A percentile compares a stretch with the other conserved stretches of the same genome.
Evolutionary conservation across 2,888 invertebrate species (phyloP).

Genomic region (Acanthopleura granulata): DNA sequence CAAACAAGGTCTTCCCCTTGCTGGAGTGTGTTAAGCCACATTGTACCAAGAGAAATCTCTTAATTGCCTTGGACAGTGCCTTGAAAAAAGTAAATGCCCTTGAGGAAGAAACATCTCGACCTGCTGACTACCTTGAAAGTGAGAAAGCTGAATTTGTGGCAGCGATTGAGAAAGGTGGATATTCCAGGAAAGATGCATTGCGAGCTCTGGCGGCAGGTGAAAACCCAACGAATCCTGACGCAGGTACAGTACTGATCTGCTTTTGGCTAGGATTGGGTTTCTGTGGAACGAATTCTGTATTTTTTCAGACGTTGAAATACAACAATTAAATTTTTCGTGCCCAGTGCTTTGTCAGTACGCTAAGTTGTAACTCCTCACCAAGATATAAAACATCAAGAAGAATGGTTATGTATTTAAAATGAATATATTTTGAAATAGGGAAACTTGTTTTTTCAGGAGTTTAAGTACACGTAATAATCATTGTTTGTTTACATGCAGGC

Average conservation of each 20-base stretch:
- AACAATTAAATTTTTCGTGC: too few species aligned
- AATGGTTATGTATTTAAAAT: too few species aligned
- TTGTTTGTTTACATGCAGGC: slow-evolving; percentile 20
- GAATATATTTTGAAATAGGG: too few species aligned
- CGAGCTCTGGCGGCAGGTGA: slow-evolving; percentile 32
- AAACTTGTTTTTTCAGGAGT: too few species aligned
- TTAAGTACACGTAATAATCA: too few species aligned
- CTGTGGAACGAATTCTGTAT: neutral
- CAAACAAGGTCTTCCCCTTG: slow-evolving; percentile 40
- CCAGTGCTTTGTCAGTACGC: too few species aligned
- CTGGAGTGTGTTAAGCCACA: slow-evolving; percentile 40
- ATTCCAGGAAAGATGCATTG: slow-evolving; percentile 32
- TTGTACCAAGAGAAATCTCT: slow-evolving; percentile 40
- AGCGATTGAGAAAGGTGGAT: slow-evolving; percentile 37
- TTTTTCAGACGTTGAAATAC: too few species aligned
- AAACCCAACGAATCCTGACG: slow-evolving; percentile 31
- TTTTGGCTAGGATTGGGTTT: neutral
- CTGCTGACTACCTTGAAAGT: slow-evolving; percentile 4
- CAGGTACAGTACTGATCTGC: slow-evolving; percentile 28
- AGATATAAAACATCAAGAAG: too few species aligned
- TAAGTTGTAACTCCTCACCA: neutral
- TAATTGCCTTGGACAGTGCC: slow-evolving; percentile 36
- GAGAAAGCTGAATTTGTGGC: slow-evolving; percentile 32
- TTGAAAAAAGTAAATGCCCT: slow-evolving; percentile 24
- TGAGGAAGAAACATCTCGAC: slow-evolving; percentile 21